phyloP scores from a whole-genome alignment of 2,888 invertebrate genomes.

The Tinea trinotella region DNA sequence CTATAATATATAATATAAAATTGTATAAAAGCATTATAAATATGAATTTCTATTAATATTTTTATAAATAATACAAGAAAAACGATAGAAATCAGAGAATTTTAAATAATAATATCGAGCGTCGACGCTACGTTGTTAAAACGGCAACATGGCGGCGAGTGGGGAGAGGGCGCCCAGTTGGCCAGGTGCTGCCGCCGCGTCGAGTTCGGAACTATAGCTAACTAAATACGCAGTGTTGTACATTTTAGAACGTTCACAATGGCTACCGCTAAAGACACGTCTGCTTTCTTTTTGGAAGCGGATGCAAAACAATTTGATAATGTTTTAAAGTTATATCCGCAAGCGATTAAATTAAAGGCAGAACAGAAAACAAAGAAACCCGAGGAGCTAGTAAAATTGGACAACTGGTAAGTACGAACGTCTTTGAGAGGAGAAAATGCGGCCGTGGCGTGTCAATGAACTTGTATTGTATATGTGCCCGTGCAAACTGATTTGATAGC shows the following conservation, averaged over 20 bases:
- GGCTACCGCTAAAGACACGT: constrained; percentile 91
- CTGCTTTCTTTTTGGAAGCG: constrained; percentile 94
- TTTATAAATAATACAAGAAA: not conserved
- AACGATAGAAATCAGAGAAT: constrained; percentile 35
- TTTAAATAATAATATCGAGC: constrained; percentile 64
- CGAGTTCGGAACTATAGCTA: constrained; percentile 72
- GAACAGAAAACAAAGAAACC: constrained; percentile 93
- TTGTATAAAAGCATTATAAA: not conserved
- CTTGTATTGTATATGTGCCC: constrained; percentile 74
- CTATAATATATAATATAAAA: not conserved
- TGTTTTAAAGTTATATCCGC: constrained; percentile 91
- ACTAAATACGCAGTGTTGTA: constrained; percentile 72
- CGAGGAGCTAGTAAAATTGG: constrained; percentile 94
- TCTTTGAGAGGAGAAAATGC: constrained; percentile 71
- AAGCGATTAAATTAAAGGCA: constrained; percentile 91
- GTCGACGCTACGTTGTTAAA: constrained; percentile 54
- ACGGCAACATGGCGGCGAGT: constrained; percentile 69
- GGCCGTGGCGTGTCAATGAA: constrained; percentile 75
- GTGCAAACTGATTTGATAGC: constrained; percentile 74
- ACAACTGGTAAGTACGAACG: constrained; percentile 89
- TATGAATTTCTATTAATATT: not conserved
- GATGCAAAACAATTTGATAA: constrained; percentile 89
- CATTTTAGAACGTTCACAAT: constrained; percentile 75
- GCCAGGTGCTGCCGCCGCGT: constrained; percentile 74
- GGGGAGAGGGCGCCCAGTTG: constrained; percentile 71